phyloP scores from a whole-genome alignment of 2,888 invertebrate species.

The Cremastinae sp. region DNA sequence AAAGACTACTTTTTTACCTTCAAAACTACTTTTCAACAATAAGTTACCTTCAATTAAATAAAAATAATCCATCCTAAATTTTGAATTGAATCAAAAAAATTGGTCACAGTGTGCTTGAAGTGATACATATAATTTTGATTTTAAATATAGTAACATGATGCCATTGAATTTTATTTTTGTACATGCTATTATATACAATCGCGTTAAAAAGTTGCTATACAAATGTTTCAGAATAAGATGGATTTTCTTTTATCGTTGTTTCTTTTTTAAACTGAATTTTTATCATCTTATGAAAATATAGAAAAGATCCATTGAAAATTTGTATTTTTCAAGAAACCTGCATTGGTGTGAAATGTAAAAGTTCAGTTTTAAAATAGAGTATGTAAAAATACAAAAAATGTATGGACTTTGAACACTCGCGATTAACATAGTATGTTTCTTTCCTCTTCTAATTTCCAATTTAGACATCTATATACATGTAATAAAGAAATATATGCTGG shows the following conservation, averaged over 20 bases:
- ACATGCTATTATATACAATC: constrained; percentile 23
- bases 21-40: too few species aligned
- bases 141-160: constrained; percentile 39
- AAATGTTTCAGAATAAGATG: background rate
- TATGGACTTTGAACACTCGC: constrained; percentile 40
- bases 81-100: too few species aligned
- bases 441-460: background rate
- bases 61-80: too few species aligned
- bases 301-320: too few species aligned
- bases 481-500: too few species aligned
- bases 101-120: background rate
- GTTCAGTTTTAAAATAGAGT: background rate
- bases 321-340: too few species aligned
- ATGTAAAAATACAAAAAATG: constrained; percentile 11
- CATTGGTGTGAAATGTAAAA: too few species aligned
- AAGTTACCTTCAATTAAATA: too few species aligned
- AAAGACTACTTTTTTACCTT: too few species aligned
- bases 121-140: constrained; percentile 17
- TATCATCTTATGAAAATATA: too few species aligned
- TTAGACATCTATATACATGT: constrained; percentile 1
- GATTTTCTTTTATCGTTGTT: background rate
- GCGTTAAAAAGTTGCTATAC: background rate
- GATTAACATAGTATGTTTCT: constrained; percentile 35
- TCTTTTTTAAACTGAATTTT: too few species aligned
- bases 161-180: constrained; percentile 30